Base-by-base conservation (phyloP, 2,797 vertebrate genomes). In the Lindbergichthys nudifrons region DNA sequence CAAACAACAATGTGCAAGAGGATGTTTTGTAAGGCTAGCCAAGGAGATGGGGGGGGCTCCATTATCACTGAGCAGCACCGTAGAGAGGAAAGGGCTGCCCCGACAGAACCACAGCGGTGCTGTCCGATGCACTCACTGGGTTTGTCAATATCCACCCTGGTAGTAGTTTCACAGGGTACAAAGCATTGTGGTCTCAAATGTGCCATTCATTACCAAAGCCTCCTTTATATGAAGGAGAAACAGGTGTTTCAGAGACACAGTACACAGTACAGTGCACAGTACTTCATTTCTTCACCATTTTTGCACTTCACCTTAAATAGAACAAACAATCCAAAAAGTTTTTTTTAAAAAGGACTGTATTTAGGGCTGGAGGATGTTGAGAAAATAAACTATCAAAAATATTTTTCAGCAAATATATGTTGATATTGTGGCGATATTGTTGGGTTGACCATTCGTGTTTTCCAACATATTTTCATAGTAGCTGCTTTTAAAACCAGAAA, bases 1-100 rank as follows among this genome's bases (percentile, higher is more conserved):
- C 66, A 71, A 48, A 81, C 79, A 86, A 93, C 92, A 93, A 91
- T 92, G 87, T 80, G 83, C 71, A 81, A 72, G 82, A 79, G 83
- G 73, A 70, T 77, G 70, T 88, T 91, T 84, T 88, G 87, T 88
- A 61, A 84, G 85, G 62, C 59, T 58, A 80, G 83, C 79, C 81
- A 84, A 85, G 68, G 52, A 75, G 32, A 77, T 42, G 50, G 52
- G 74, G 46, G 19, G 2, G 39, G 46, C 66, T 80, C 78, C 74
- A 89, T 92, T 92, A 89, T 91, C 71, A 83, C 66, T 79, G 65
- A 73, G 77, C 81, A 88, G 75, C 79, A 89, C 81, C 59, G n/a
- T 23, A 85, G 79, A 88, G 77, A 83, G 72, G 80, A 87, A 81
- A 76, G 74, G 83, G 75, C 50, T 52, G 60, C 61, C 39, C 66